Evolutionary conservation across 2,113 vertebrate genomes (phyloP), one percentile per base, ranked within the genome.

Genomic region (Syngnathus floridae): DNA sequence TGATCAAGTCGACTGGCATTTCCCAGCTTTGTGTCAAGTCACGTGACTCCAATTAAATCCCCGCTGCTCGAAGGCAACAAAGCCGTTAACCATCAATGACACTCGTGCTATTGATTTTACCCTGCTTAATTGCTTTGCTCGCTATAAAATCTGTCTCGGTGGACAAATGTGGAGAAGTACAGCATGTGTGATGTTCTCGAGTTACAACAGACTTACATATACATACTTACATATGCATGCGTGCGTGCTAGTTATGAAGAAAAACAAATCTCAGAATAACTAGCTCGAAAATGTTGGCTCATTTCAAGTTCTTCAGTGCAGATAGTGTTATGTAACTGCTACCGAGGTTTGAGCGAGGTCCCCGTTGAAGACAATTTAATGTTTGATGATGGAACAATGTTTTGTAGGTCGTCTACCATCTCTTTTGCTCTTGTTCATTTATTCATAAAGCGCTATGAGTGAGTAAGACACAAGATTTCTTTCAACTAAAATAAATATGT

Each of bases 101-200:
- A 58, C 57, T 54, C 7, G 3, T 37, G 11, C 6, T 58, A 75
- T 64, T 73, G 70, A 79, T 72, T 73, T 69, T 37, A 62, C 65
- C 61, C 60, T 48, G 65, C 72, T 49, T 68, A 61, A 58, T 70
- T 72, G 67, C 72, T 66, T 26, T 73, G 35, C 61, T 51, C 61
- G 40, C 48, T 52, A 52, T 37, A 13, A 43, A 17, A 43, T 12
- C 0, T 0, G 62, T 70, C 48, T 54, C 54, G 31, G 7, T 12
- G 9, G 51, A 74, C 46, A 62, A 21, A 31, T 35, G 62, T 62
- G 61, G 16, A 62, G 26, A 58, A 11, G 56, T n/a, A 41, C 9
- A 21, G n/a, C 8, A 52, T 12, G n/a, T 52, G 49, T 21, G 49
- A 52, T 22, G 49, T 52, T 52, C 22, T 52, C 10, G n/a, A 52